These are phyloP conservation scores for Sisyra nigra DNA, from an alignment of 2,888 invertebrate species.

Conservation along the genomic window DNA sequence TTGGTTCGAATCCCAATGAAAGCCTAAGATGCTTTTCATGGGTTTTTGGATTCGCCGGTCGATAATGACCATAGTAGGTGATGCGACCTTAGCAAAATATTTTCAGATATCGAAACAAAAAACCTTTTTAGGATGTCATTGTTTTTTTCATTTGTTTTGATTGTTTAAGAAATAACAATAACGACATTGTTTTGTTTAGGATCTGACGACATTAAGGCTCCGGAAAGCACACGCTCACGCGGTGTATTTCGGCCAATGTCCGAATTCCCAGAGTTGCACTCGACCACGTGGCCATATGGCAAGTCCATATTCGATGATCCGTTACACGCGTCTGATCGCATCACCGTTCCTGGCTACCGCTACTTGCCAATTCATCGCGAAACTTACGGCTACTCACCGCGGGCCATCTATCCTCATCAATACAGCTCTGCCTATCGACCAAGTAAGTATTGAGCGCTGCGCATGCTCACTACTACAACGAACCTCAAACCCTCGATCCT, in stretches of 20 bases:
- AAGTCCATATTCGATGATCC: slow-evolving; percentile 84
- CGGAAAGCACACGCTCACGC: slow-evolving; percentile 50
- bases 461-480: not conserved
- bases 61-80: too few species aligned
- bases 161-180: slow-evolving; percentile 5
- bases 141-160: slow-evolving; percentile 1
- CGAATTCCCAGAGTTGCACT: slow-evolving; percentile 55
- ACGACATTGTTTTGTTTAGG: too few species aligned
- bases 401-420: slow-evolving; percentile 75
- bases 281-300: slow-evolving; percentile 57
- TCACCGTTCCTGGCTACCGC: slow-evolving; percentile 77
- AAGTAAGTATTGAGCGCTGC: slow-evolving; percentile 48
- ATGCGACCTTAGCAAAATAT: too few species aligned
- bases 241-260: slow-evolving; percentile 44
- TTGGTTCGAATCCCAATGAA: too few species aligned
- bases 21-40: too few species aligned
- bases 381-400: slow-evolving; percentile 77
- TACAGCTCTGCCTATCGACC: slow-evolving; percentile 63
- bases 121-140: too few species aligned
- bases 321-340: slow-evolving; percentile 62
- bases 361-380: slow-evolving; percentile 83
- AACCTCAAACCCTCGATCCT: not conserved
- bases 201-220: slow-evolving; percentile 83
- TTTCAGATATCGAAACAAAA: too few species aligned
- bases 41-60: too few species aligned